Evolutionary conservation across 2,888 invertebrate species (phyloP).

Genomic region (Tenthredo notha): DNA sequence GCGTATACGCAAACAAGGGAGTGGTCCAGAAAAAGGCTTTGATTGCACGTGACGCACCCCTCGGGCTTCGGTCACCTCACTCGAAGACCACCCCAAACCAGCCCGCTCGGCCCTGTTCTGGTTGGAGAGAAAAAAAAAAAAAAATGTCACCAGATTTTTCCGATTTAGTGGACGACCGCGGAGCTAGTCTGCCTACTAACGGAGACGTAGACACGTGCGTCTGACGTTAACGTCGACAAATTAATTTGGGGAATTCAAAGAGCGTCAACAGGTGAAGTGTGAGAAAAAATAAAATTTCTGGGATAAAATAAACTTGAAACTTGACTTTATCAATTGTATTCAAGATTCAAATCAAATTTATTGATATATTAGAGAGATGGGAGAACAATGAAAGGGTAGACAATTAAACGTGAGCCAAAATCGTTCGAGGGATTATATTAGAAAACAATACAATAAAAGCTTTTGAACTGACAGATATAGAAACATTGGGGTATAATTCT

Average conservation of each 20-base stretch:
- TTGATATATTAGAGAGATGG: not conserved
- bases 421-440: not conserved
- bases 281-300: not conserved
- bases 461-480: not conserved
- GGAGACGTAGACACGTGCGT: conserved; percentile 14
- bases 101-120: not conserved
- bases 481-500: not conserved
- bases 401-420: not conserved
- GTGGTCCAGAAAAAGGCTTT: conserved; percentile 9
- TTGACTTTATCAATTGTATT: not conserved
- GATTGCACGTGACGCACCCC: conserved; percentile 29
- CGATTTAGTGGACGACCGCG: not conserved
- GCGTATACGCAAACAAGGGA: conserved; percentile 3
- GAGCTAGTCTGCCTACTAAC: not conserved
- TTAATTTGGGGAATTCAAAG: not conserved
- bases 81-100: not conserved
- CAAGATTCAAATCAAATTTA: not conserved
- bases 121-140: not conserved
- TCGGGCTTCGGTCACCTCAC: not conserved
- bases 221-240: not conserved
- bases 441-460: not conserved
- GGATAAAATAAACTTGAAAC: not conserved
- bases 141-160: conserved; percentile 1
- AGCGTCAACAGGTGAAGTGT: not conserved
- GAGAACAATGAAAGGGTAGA: not conserved